Percentiles rank a stretch among this genome's conserved stretches.
Conservation (phyloP, 2,888 invertebrate genomes). For the Cryptus armator region DNA sequence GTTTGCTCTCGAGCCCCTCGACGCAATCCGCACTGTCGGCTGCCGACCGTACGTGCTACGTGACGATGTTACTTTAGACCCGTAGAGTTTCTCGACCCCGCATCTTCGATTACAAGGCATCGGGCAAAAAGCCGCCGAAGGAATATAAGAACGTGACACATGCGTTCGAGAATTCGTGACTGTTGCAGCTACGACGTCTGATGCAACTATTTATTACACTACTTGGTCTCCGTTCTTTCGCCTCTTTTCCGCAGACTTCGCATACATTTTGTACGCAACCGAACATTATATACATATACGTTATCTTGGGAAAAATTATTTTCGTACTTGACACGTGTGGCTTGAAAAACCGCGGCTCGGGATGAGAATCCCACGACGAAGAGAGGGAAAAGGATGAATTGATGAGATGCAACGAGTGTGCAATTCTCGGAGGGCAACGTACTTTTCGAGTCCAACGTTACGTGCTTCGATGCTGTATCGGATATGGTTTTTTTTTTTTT, state of each 20-base stretch:
- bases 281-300: background rate
- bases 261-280: background rate
- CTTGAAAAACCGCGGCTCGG: constrained; percentile 18
- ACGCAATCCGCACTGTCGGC: constrained; percentile 25
- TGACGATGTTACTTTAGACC: constrained; percentile 60
- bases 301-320: constrained; percentile 47
- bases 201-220: constrained; percentile 44
- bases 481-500: background rate
- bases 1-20: constrained; percentile 32
- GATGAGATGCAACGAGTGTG: constrained; percentile 56
- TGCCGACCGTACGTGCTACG: constrained; percentile 46
- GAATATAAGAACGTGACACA: constrained; percentile 51
- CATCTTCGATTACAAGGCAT: constrained; percentile 65
- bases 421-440: constrained; percentile 31
- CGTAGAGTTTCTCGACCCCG: constrained; percentile 65
- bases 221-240: constrained; percentile 36
- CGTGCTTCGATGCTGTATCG: constrained; percentile 15
- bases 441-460: constrained; percentile 51
- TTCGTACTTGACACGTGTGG: constrained; percentile 32
- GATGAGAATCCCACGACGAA: background rate
- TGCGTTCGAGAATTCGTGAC: constrained; percentile 60
- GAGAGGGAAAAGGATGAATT: constrained; percentile 27
- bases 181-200: constrained; percentile 32
- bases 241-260: background rate
- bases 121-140: constrained; percentile 42